Evolutionary conservation across 2,888 invertebrate genomes (phyloP).

Genomic region (Epinotia demarniana): DNA sequence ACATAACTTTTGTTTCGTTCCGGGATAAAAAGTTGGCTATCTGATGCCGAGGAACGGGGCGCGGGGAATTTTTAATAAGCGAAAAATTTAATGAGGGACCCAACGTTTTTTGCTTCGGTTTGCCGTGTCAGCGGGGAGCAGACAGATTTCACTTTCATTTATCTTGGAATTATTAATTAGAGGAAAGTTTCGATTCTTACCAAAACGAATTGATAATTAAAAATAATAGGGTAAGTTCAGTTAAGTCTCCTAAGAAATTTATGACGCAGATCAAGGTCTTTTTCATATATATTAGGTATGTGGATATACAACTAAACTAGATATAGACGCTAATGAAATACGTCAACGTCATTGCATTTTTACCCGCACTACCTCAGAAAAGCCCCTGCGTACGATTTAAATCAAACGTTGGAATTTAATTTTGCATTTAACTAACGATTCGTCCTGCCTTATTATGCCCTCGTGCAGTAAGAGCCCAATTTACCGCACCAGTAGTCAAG

Average conservation of each 20-base stretch:
- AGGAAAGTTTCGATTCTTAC: conserved; percentile 35
- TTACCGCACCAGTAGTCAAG: conserved; percentile 80
- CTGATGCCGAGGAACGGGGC: conserved; percentile 74
- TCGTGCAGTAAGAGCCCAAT: conserved; percentile 73
- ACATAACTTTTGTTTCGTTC: conserved; percentile 79
- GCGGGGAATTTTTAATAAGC: conserved; percentile 84
- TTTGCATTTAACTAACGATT: conserved; percentile 52
- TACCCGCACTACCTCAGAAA: background rate
- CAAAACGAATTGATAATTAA: conserved; percentile 13
- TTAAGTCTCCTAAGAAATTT: background rate
- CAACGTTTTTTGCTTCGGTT: conserved; percentile 71
- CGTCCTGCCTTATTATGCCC: conserved; percentile 63
- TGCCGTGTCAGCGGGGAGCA: conserved; percentile 68
- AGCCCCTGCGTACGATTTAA: conserved; percentile 24
- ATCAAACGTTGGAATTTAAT: conserved; percentile 35
- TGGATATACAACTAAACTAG: background rate
- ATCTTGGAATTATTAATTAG: conserved; percentile 60
- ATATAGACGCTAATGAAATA: background rate
- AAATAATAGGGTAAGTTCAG: conserved; percentile 17
- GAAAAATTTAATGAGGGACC: conserved; percentile 83
- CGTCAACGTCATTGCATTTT: background rate
- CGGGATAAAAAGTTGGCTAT: conserved; percentile 80
- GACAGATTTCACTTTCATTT: conserved; percentile 60
- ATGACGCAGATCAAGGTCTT: background rate
- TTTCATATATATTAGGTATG: too few species aligned